Evolutionary conservation across 2,113 vertebrate species (phyloP).

Genomic region (Aspidoscelis tigris): DNA sequence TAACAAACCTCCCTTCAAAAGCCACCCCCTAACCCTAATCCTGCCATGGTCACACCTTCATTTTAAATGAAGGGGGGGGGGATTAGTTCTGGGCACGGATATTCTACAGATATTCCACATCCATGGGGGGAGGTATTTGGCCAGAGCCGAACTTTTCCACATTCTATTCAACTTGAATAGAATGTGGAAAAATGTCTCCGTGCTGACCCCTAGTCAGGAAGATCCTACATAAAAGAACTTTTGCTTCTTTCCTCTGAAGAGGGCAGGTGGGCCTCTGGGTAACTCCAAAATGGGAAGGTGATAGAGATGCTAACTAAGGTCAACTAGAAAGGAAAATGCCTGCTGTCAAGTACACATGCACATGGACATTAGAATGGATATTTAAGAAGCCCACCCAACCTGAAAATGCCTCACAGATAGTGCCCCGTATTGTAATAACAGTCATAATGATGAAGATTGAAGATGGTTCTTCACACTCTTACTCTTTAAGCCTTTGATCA

Average conservation of each 20-base stretch:
- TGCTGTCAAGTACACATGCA: not conserved
- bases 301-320: not conserved
- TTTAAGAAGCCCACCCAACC: not conserved
- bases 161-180: too few species aligned
- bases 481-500: constrained; percentile 75
- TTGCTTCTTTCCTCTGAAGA: not conserved
- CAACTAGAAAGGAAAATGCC: not conserved
- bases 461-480: constrained; percentile 44
- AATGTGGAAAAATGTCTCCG: too few species aligned
- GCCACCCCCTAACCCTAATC: too few species aligned
- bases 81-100: too few species aligned
- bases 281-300: not conserved
- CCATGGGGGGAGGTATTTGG: too few species aligned
- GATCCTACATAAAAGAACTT: too few species aligned
- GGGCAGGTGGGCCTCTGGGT: not conserved
- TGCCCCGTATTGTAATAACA: not conserved
- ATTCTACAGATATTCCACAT: too few species aligned
- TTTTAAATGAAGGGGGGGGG: too few species aligned
- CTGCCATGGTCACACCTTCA: too few species aligned
- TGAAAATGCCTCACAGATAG: not conserved
- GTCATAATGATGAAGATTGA: not conserved
- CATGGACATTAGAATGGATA: not conserved
- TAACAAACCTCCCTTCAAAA: too few species aligned
- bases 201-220: too few species aligned
- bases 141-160: too few species aligned